Evolutionary conservation across 2,113 vertebrate genomes (phyloP), one percentile per base, ranked within the genome.

Genomic region (Callopanchax toddi): DNA sequence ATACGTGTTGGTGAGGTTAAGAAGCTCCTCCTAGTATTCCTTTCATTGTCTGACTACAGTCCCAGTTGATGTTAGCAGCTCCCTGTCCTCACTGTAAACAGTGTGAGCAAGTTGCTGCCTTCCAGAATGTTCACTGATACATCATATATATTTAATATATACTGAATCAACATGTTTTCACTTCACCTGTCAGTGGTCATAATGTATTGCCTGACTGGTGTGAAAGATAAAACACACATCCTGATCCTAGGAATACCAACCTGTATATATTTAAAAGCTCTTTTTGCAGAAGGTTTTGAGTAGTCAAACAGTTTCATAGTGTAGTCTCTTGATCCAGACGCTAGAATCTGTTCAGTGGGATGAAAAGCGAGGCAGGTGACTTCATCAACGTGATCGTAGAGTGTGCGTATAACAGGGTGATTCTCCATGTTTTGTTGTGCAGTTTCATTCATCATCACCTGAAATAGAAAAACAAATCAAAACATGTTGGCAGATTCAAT

Each of bases 381-480:
- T 81, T 99, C 97, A 32, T 99, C 97, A 43, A 99, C 96, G 0
- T 99, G 97, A 83, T 99, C 97, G 0, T 99, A 99, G 10, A 99
- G 92, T 0, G 97, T 99, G 56, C 97, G 93, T 42, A 99, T 99
- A 71, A 99, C 96, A 0, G 97, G 97, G 69, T 99, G 97, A 81
- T 99, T 99, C 83, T 99, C 97, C 97, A 99, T 99, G 88, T 98
- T 99, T 77, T 99, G 97, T 75, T 99, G 97, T 0, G 96, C 97
- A 0, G 97, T 99, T 92, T 99, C 97, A 1, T 98, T 99, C 97
- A 99, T 99, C 97, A 99, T 99, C 60, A 99, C 95, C 97, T 98
- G 65, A n/a, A 23, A 73, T 13, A 3, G 0, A 52, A 7, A 11
- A 20, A 42, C 13, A 64, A 23, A 58, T 3, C 44, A 15, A 8